A percentile compares a stretch with the other conserved stretches of the same genome.
Evolutionary conservation across 2,888 invertebrate species (phyloP).

Genomic region (Lepetodrilus schrolli): DNA sequence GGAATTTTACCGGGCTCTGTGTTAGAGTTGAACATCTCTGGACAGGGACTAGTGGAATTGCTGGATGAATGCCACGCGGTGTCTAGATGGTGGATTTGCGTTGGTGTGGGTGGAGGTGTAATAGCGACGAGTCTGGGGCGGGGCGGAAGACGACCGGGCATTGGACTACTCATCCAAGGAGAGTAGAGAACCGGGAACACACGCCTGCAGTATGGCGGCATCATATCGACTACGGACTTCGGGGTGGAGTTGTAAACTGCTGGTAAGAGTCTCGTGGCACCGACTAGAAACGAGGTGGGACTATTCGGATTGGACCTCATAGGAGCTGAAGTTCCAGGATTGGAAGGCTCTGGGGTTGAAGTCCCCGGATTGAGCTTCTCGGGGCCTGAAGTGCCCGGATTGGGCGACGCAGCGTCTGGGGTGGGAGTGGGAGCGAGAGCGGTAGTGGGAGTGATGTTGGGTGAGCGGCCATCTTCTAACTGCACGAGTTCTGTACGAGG

Average conservation of each 20-base stretch:
- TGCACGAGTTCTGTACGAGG: neutral
- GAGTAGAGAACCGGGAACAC: neutral
- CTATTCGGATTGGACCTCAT: neutral
- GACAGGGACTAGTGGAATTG: neutral
- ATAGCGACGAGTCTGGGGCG: neutral
- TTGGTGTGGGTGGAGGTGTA: neutral
- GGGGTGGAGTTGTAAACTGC: neutral
- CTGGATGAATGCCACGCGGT: neutral
- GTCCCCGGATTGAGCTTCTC: neutral
- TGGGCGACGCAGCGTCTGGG: neutral
- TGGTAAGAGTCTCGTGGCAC: too few species aligned
- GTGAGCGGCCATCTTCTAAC: neutral
- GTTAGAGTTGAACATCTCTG: neutral
- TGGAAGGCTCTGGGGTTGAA: neutral
- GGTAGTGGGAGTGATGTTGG: neutral
- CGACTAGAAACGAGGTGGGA: too few species aligned
- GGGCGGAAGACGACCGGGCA: neutral
- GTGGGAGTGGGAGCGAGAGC: neutral
- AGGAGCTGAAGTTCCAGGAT: neutral
- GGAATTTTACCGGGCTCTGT: neutral
- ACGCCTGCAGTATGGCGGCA: neutral
- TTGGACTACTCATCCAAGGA: conserved; percentile 13
- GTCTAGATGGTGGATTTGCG: neutral
- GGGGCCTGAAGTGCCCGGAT: neutral
- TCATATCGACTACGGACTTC: neutral